Percentiles rank a stretch among this genome's conserved stretches.
Conservation (phyloP, 2,797 vertebrate species). For the Vireo griseus region DNA sequence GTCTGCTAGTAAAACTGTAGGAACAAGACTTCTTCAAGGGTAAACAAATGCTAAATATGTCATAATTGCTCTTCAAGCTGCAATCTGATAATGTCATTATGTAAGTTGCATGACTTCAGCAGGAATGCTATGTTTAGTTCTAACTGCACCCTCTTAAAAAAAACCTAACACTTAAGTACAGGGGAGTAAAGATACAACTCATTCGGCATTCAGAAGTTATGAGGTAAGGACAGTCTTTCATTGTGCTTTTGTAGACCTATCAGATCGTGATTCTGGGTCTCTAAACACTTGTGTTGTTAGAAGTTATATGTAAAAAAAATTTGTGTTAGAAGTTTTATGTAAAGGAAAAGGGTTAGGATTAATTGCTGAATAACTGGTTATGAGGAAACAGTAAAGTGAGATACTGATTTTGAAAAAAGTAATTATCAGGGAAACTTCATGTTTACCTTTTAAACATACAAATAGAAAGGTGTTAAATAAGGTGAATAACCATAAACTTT, state of each 20-base stretch:
- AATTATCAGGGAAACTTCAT: not conserved
- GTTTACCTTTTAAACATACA: not conserved
- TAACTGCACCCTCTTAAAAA: not conserved
- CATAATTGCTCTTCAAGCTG: constrained; percentile 49
- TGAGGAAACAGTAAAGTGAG: not conserved
- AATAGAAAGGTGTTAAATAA: not conserved
- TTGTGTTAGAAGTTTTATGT: not conserved
- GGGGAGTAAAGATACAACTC: not conserved
- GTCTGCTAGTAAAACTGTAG: not conserved
- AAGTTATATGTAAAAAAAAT: not conserved
- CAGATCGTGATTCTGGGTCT: not conserved
- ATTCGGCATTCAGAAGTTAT: not conserved
- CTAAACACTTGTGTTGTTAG: not conserved
- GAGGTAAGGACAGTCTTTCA: constrained; percentile 11
- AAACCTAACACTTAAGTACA: not conserved
- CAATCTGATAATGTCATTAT: constrained; percentile 58
- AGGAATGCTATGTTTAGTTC: constrained; percentile 56
- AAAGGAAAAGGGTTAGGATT: not conserved
- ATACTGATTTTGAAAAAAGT: not conserved
- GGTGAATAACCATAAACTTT: not conserved
- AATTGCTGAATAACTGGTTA: not conserved
- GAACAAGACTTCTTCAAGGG: constrained; percentile 31
- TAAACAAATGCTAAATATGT: constrained; percentile 47
- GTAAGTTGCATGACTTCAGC: constrained; percentile 50
- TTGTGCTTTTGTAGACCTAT: not conserved